Percentiles rank a stretch among this genome's conserved stretches.
Conservation (phyloP, 2,888 invertebrate species). For the Neocrepidodera transversa region DNA sequence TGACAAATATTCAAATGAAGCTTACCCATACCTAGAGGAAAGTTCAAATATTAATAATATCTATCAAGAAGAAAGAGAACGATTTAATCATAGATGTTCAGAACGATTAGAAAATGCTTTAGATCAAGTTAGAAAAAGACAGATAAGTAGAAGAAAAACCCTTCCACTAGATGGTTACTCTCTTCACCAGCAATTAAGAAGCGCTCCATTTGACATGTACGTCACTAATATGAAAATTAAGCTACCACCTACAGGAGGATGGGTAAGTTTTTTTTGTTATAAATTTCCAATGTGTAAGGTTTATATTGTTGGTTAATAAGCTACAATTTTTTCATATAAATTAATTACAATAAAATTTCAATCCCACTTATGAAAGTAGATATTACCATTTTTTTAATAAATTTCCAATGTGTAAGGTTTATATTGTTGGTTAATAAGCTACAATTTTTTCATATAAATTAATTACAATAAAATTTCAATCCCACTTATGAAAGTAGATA, state of each 20-base stretch:
- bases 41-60: slow-evolving; percentile 46
- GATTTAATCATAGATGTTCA: slow-evolving; percentile 64
- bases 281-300: too few species aligned
- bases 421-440: too few species aligned
- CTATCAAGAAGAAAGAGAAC: slow-evolving; percentile 50
- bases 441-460: too few species aligned
- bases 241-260: slow-evolving; percentile 70
- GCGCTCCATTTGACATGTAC: slow-evolving; percentile 73
- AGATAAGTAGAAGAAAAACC: slow-evolving; percentile 62
- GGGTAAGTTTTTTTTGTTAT: slow-evolving; percentile 62
- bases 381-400: too few species aligned
- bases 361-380: too few species aligned
- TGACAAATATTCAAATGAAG: slow-evolving; percentile 56
- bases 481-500: too few species aligned
- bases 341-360: too few species aligned
- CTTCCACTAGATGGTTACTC: slow-evolving; percentile 71
- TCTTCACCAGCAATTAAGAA: slow-evolving; percentile 68
- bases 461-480: too few species aligned
- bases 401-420: too few species aligned
- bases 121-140: slow-evolving; percentile 68
- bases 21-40: slow-evolving; percentile 54
- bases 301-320: too few species aligned
- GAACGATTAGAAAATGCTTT: slow-evolving; percentile 71
- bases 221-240: slow-evolving; percentile 74
- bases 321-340: too few species aligned